Base-by-base conservation (phyloP, 2,797 vertebrate species). In the Enteromius afrohamiltoni region DNA sequence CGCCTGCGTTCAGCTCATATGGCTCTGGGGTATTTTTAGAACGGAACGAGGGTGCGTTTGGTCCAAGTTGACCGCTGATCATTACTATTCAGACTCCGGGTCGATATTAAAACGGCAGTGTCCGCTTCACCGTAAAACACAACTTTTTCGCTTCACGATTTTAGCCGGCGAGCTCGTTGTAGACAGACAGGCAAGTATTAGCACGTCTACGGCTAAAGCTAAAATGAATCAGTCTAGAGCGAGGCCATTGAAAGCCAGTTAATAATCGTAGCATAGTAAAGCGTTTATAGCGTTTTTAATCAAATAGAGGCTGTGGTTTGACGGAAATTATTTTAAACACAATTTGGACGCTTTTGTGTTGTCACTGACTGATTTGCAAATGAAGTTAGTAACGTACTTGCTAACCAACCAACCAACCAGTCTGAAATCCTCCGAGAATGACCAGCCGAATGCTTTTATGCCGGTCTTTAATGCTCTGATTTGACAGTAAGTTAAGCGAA, bases 1-100 rank as follows among this genome's bases (percentile, higher is more conserved):
- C 53, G 47, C 62, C 47, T 31, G 79, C 51, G 42, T 31, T 17
- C 71, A 26, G 87, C 86, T 83, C 82, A 47, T 75, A 77, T 87
- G 87, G 84, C 87, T 69, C n/a, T 5, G 47, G 58, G 37, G 70
- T 90, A 92, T 90, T 90, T 90, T 89, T 91, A 91, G 91, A 86
- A 84, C 51, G 51, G 78, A 88, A 85, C 62, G 77, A 70, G 76
- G 78, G 60, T 83, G 85, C 82, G 79, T 87, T 88, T 21, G 78
- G 13, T 74, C 42, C 53, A 51, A 53, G 73, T 70, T 37, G 37
- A 62, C 85, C 81, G 84, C 79, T 79, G 65, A 76, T 9, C 70
- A 9, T 58, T 73, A 23, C 29, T 42, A 55, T 47, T 42, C 6
- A 55, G 47, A 55, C 47, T 21, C 14, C 19, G 1, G 67, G 7